Evolutionary conservation across 2,113 vertebrate genomes (phyloP), one percentile per base, ranked within the genome.

Genomic region (Aythya baeri): DNA sequence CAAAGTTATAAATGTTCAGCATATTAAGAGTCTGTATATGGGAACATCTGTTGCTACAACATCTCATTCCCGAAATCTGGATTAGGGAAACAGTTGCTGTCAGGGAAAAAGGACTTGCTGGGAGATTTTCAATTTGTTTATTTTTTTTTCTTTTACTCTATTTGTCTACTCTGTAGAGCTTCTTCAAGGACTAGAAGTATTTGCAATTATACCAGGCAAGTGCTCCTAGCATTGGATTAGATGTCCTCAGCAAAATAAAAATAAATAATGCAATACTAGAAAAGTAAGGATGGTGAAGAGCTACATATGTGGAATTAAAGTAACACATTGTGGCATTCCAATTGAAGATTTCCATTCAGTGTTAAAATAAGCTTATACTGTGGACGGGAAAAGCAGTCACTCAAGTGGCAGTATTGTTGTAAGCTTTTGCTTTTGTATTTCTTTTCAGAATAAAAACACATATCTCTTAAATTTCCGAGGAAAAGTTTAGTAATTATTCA

Each of bases 291-390:
- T 46, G 41, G 23, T 26, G 25, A 93, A 88, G 79, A 88, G 32
- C 46, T 80, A 26, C 1, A 0, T 86, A 81, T 34, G 31, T 86
- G 38, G 57, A 96, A 74, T 91, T 85, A 88, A 73, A 80, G 44
- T 71, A 88, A 83, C 50, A 74, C 7, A n/a, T 44, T 88, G 63
- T 68, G 50, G 58, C 38, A 67, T 88, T 95, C 36, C 63, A 89
- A 7, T 34, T 74, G 67, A 94, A 87, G 21, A 67, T 88, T 96
- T 89, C 52, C n/a, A 58, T 85, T 91, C 79, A 74, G 22, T 71
- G 74, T 41, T 90, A 32, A 89, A 86, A 43, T 58, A 93, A 85
- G 26, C 38, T 77, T 87, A 22, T 71, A 46, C 63, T 86, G 32
- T 88, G 52, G 75, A 71, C 61, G 25, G 38, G 36, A 76, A 95